Percentiles rank a stretch among this genome's conserved stretches.
phyloP scores from a whole-genome alignment of 2,113 vertebrate genomes.

The Phoenicopterus ruber region DNA sequence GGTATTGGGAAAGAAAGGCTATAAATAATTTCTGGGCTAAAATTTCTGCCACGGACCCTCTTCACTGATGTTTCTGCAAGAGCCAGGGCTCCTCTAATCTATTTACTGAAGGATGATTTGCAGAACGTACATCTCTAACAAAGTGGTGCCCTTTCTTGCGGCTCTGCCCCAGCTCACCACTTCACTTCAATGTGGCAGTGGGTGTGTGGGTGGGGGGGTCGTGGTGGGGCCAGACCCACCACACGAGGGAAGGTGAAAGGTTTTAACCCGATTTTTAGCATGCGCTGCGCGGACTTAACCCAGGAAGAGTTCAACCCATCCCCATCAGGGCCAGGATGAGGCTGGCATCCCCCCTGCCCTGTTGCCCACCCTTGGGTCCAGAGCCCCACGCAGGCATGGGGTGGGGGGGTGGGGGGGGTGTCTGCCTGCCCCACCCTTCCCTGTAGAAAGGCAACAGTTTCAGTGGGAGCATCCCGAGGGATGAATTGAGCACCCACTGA shows the following conservation, averaged over 20 bases:
- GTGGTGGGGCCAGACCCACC: not conserved
- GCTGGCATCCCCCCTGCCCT: not conserved
- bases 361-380: too few species aligned
- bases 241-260: not conserved
- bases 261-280: not conserved
- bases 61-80: not conserved
- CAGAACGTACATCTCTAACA: not conserved
- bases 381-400: accelerated
- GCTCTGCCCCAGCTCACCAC: not conserved
- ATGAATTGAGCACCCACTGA: accelerated
- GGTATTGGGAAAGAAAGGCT: not conserved
- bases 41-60: not conserved
- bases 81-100: not conserved
- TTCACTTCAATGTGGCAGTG: accelerated
- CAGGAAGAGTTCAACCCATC: not conserved
- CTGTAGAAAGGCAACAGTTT: not conserved
- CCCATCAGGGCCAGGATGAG: not conserved
- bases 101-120: not conserved
- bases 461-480: not conserved
- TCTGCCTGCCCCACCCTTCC: not conserved
- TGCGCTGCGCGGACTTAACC: not conserved
- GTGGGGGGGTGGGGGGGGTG: too few species aligned
- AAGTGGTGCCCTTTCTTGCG: not conserved
- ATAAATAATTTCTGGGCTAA: not conserved
- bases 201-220: too few species aligned